Base-by-base conservation (phyloP, 92 coral and sea anemone species). In the Metridium senile region DNA sequence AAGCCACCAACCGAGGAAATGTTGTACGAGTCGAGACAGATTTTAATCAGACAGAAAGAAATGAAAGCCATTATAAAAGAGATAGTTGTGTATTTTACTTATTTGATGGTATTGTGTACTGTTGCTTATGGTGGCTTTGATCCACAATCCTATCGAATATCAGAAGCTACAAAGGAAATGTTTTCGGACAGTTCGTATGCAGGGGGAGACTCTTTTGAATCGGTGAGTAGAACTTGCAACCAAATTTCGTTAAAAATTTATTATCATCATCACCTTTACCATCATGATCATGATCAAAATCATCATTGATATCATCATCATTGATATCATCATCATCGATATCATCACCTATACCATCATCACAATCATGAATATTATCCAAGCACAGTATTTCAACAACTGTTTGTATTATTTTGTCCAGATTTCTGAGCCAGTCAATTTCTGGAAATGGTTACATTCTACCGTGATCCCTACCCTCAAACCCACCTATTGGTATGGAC, bases 401-500 rank as follows among this genome's bases (percentile, higher is more conserved):
- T 28, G 1, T 35, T 25, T 9, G 10, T 45, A 11, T 73, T 25
- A 21, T 16, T 18, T 9, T 32, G 32, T 2, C 32, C 82, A 93
- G 98, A 85, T 74, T 20, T 70, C 82, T 25, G 90, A 89, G 81
- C 83, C 92, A 20, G 77, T 73, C 22, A 58, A 75, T 16, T 87
- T 68, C 59, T 93, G 93, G 91, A 62, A 49, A 31, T 93, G 91
- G 88, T 59, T 93, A 19, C 87, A 83, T 56, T 33, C 74, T 58
- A 71, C 90, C 22, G 34, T 93, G 21, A 70, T 89, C 18, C 98
- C 98, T 0, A 79, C 90, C 2, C 78, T 93, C 22, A 85, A 89
- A 29, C 98, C 98, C 0, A 69, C 54, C 33, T 93, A 87, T 78
- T 93, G 98, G 98, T 93, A 93, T 58, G 94, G 91, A 4, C 94